Conservation (phyloP, 2,113 vertebrate genomes). For the Myiagra hebetior region DNA sequence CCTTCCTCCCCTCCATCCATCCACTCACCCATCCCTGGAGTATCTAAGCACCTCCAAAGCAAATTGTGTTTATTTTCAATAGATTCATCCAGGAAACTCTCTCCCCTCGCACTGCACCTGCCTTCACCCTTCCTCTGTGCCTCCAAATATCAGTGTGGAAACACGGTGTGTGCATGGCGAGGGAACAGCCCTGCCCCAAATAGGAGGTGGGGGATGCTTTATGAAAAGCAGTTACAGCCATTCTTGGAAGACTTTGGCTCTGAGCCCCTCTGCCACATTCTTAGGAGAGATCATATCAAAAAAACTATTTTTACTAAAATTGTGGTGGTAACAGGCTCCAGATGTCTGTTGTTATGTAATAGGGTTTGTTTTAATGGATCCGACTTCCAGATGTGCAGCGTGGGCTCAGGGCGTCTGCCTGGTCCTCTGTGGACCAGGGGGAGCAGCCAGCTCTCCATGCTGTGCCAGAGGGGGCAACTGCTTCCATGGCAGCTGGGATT, state of each 20-base stretch:
- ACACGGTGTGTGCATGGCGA: neutral
- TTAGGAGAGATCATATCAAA: slow-evolving; percentile 66
- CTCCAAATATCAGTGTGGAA: neutral
- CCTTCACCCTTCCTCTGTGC: neutral
- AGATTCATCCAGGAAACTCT: neutral
- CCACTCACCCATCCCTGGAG: neutral
- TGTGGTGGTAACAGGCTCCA: slow-evolving; percentile 65
- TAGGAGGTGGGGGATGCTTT: neutral
- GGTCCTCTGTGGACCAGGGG: neutral
- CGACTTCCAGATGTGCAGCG: slow-evolving; percentile 59
- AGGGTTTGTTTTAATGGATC: slow-evolving; percentile 45
- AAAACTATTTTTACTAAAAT: slow-evolving; percentile 47
- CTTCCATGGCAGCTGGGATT: neutral
- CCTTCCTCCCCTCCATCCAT: neutral
- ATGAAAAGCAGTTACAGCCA: slow-evolving; percentile 28
- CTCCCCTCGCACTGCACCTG: neutral
- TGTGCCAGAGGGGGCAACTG: neutral
- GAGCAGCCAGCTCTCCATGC: neutral
- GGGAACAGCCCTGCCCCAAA: neutral
- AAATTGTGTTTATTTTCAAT: neutral
- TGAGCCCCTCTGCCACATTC: slow-evolving; percentile 46
- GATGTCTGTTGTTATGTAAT: slow-evolving; percentile 69
- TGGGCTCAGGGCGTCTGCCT: neutral
- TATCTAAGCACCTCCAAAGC: neutral
- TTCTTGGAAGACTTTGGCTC: slow-evolving; percentile 56